These are phyloP conservation scores for Lepeophtheirus salmonis DNA, from an alignment of 1,140 invertebrate species.

Conservation along the genomic window DNA sequence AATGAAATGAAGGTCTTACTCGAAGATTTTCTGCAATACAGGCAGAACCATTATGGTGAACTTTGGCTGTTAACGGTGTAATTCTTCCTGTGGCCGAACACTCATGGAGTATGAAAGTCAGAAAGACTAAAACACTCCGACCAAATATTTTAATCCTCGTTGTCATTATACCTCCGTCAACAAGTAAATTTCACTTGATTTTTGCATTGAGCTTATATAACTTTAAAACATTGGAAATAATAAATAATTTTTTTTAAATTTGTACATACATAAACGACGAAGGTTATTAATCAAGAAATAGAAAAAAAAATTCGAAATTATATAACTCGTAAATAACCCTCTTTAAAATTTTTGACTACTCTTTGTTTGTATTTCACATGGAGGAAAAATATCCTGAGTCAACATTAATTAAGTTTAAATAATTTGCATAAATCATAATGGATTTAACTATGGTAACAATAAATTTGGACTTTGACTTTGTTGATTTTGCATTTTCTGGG, in stretches of 20 bases:
- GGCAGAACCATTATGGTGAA: background rate
- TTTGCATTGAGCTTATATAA: background rate
- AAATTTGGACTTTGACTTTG: too few species aligned
- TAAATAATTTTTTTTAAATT: background rate
- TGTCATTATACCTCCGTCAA: background rate
- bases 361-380: too few species aligned
- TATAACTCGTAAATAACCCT: too few species aligned
- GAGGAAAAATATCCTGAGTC: too few species aligned
- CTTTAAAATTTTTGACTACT: too few species aligned
- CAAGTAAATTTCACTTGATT: background rate
- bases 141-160: background rate
- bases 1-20: too few species aligned
- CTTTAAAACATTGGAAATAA: background rate
- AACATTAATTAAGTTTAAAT: too few species aligned
- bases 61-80: background rate
- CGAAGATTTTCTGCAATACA: background rate
- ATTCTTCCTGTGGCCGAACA: background rate
- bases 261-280: too few species aligned
- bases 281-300: background rate
- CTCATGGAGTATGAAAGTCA: background rate
- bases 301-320: too few species aligned
- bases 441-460: too few species aligned
- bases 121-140: background rate
- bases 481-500: too few species aligned
- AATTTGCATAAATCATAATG: too few species aligned